These are phyloP conservation scores for Macrosteles quadrilineatus DNA, from an alignment of 1,140 invertebrate genomes.

Conservation along the genomic window DNA sequence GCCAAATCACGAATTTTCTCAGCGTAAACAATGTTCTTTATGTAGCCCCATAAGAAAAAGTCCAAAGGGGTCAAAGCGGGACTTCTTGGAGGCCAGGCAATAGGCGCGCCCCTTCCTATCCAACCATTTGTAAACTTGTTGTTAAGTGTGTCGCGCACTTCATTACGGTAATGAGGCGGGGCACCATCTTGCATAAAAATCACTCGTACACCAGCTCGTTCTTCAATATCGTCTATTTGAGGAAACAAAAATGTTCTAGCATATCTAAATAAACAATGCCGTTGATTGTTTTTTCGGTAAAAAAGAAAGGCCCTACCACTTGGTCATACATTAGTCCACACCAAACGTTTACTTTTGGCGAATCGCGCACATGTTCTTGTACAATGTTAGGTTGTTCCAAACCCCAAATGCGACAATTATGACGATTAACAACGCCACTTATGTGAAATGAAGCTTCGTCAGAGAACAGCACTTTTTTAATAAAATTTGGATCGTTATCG, in stretches of 20 bases:
- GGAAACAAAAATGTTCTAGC: neutral
- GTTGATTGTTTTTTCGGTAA: neutral
- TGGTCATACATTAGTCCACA: conserved; percentile 1
- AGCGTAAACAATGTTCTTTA: no score
- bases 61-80: no score
- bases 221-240: neutral
- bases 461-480: neutral
- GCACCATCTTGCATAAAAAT: neutral
- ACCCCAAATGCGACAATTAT: neutral
- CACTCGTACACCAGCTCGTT: neutral
- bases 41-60: no score
- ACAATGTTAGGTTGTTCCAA: conserved; percentile 4
- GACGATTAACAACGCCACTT: neutral
- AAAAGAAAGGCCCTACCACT: neutral
- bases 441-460: conserved; percentile 41
- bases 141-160: no score
- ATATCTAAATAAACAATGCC: conserved; percentile 6
- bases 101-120: no score
- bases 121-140: no score
- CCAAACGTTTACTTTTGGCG: no score
- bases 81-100: no score
- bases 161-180: no score
- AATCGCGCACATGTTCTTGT: neutral
- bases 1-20: no score
- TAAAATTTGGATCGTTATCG: neutral